phyloP scores from a whole-genome alignment of 2,113 vertebrate species.

The Hiodon alosoides region DNA sequence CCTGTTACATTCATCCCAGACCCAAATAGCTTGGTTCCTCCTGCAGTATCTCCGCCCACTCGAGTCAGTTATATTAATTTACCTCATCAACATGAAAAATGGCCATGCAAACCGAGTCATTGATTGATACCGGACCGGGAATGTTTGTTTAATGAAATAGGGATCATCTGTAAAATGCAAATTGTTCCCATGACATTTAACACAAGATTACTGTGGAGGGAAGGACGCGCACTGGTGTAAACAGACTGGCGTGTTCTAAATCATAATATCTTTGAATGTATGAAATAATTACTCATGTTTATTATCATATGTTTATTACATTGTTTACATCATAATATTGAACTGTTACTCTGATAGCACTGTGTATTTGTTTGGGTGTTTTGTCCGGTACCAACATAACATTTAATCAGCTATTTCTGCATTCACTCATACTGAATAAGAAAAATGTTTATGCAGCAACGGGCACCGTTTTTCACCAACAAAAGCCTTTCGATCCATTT shows the following conservation, averaged over 20 bases:
- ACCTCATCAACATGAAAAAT: constrained; percentile 46
- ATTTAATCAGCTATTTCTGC: neutral
- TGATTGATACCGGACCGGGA: constrained; percentile 24
- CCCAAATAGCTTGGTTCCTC: no score
- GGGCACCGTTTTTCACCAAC: neutral
- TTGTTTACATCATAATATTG: neutral
- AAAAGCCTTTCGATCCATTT: neutral
- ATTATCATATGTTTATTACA: neutral
- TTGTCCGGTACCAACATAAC: neutral
- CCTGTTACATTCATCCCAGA: neutral
- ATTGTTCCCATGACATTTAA: constrained; percentile 44
- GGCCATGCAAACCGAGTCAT: neutral
- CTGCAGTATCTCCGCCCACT: no score
- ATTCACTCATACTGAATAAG: neutral
- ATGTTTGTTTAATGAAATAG: constrained; percentile 38
- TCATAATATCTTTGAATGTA: neutral
- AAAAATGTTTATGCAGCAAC: neutral
- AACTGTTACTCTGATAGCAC: neutral
- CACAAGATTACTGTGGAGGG: constrained; percentile 18
- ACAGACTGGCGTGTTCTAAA: constrained; percentile 18
- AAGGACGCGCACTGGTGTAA: constrained; percentile 26
- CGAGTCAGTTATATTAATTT: constrained; percentile 37
- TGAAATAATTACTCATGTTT: neutral
- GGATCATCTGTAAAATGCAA: constrained; percentile 25
- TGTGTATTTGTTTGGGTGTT: neutral